Percentiles rank a stretch among this genome's conserved stretches.
Evolutionary conservation across 2,797 vertebrate genomes (phyloP).

Genomic region (Rhynchotus rufescens): DNA sequence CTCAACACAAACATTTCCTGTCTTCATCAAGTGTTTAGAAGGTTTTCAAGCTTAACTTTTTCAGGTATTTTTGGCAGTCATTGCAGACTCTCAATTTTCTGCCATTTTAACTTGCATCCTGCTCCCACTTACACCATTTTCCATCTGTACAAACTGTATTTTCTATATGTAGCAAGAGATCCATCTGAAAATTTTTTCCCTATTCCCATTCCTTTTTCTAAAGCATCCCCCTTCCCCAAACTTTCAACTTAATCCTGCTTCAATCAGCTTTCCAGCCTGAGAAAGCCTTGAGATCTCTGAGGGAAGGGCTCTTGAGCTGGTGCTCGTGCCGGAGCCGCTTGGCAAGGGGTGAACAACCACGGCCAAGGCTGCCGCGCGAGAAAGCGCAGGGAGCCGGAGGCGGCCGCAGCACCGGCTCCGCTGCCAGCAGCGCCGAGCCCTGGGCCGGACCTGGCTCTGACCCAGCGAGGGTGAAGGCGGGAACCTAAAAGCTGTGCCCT

Average conservation of each 20-base stretch:
- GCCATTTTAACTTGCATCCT: background rate
- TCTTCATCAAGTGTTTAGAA: background rate
- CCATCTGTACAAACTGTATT: background rate
- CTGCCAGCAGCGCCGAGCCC: too few species aligned
- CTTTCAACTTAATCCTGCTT: background rate
- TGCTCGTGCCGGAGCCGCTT: too few species aligned
- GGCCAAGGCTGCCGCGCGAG: too few species aligned
- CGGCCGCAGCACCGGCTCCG: too few species aligned
- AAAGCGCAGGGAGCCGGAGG: too few species aligned
- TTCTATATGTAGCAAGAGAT: background rate
- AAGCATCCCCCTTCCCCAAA: background rate
- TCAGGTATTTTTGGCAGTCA: background rate
- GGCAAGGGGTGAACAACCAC: too few species aligned
- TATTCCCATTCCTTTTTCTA: background rate
- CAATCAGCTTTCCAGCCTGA: background rate
- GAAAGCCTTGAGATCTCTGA: too few species aligned
- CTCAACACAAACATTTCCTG: background rate
- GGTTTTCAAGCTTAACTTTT: background rate
- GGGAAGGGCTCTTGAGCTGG: too few species aligned
- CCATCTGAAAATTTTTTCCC: background rate
- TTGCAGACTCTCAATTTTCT: background rate
- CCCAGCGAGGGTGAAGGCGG: too few species aligned
- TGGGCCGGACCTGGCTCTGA: too few species aligned
- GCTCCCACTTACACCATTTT: background rate
- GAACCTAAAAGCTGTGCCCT: too few species aligned